Evolutionary conservation across 2,888 invertebrate genomes (phyloP).

Genomic region (Osmoderma eremita): DNA sequence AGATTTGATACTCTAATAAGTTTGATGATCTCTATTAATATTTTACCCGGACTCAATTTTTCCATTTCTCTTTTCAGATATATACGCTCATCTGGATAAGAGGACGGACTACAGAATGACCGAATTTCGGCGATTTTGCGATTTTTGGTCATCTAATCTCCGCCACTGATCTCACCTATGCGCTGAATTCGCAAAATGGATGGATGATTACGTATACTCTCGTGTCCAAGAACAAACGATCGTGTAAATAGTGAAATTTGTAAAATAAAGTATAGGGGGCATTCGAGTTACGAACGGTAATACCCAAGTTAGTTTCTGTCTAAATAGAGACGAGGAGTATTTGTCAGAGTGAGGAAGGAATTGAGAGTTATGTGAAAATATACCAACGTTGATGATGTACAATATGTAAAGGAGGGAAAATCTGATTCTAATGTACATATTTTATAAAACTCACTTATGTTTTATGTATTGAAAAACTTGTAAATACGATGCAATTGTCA

Average conservation of each 20-base stretch:
- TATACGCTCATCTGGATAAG: slow-evolving; percentile 32
- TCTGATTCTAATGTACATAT: slow-evolving; percentile 28
- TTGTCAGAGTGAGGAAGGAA: background rate
- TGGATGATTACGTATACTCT: background rate
- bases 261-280: slow-evolving; percentile 10
- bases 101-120: slow-evolving; percentile 4
- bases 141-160: slow-evolving; percentile 30
- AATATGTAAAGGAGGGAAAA: slow-evolving; percentile 1
- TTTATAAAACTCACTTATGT: slow-evolving; percentile 29
- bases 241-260: slow-evolving; percentile 29
- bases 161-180: slow-evolving; percentile 1
- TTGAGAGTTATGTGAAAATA: background rate
- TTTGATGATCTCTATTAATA: no score
- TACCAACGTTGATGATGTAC: background rate
- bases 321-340: background rate
- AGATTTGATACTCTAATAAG: no score
- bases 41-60: background rate
- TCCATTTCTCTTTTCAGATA: slow-evolving; percentile 27
- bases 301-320: slow-evolving; percentile 21
- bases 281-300: background rate
- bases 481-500: slow-evolving; percentile 20
- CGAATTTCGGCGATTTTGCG: slow-evolving; percentile 21
- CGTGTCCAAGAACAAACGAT: background rate
- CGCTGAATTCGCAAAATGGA: background rate
- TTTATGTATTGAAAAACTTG: slow-evolving; percentile 25